phyloP scores from a whole-genome alignment of 2,888 invertebrate species.

The Eumerus sabulonum region DNA sequence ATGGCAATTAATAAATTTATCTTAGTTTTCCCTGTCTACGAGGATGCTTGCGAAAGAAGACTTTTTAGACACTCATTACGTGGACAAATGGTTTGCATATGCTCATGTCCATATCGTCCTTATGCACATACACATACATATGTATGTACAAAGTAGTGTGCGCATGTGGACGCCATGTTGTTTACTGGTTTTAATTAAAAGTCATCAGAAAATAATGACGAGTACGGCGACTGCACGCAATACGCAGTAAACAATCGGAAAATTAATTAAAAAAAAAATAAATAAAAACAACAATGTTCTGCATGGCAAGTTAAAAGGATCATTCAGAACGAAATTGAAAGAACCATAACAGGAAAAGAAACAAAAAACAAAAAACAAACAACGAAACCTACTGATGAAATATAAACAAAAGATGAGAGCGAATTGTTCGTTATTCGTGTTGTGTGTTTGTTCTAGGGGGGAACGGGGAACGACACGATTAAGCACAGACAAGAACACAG shows the following conservation, averaged over 20 bases:
- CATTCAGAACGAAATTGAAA: background rate
- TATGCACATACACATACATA: no score
- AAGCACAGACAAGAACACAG: constrained; percentile 52
- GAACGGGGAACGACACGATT: constrained; percentile 64
- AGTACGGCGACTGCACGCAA: constrained; percentile 18
- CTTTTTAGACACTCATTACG: constrained; percentile 35
- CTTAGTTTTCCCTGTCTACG: constrained; percentile 18
- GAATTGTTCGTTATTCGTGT: constrained; percentile 26
- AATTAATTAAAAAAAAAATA: constrained; percentile 30
- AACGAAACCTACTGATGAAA: constrained; percentile 55
- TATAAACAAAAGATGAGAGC: constrained; percentile 57
- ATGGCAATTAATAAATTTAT: constrained; percentile 70
- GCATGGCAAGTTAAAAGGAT: background rate
- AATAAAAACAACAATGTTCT: constrained; percentile 29
- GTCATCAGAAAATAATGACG: constrained; percentile 70
- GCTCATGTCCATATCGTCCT: no score
- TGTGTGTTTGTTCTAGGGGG: no score
- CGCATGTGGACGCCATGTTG: constrained; percentile 30
- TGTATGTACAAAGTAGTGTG: no score
- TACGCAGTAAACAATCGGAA: background rate
- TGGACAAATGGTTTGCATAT: background rate
- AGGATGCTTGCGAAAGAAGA: constrained; percentile 2
- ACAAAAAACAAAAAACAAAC: constrained; percentile 12
- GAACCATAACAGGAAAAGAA: constrained; percentile 11
- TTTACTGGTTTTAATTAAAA: constrained; percentile 69